These are phyloP conservation scores for Tragelaphus imberbis DNA, from an alignment of 2,113 vertebrate species.

Conservation along the genomic window DNA sequence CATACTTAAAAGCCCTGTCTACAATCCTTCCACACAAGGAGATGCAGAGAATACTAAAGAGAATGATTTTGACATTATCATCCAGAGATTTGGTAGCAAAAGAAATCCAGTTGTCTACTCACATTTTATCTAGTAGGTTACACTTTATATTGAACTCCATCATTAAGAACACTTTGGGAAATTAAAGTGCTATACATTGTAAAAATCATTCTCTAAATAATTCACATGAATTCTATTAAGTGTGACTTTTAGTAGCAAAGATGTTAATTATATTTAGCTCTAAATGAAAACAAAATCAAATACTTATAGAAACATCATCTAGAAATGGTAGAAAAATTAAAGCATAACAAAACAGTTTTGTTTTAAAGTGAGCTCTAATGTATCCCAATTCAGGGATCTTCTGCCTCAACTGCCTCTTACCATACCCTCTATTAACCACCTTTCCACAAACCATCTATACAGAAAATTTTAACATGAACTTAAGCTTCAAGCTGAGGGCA, in stretches of 20 bases:
- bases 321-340: background rate
- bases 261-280: background rate
- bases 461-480: background rate
- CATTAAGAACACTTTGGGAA: background rate
- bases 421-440: background rate
- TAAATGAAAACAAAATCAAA: background rate
- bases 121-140: background rate
- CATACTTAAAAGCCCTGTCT: background rate
- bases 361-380: background rate
- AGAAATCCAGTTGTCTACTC: background rate
- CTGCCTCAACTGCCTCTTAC: background rate
- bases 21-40: background rate
- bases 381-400: background rate
- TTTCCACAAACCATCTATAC: background rate
- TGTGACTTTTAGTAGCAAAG: background rate
- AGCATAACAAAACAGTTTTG: background rate
- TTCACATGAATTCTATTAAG: background rate
- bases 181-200: background rate
- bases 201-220: background rate
- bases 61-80: background rate
- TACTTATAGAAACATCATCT: background rate
- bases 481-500: background rate
- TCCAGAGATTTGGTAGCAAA: background rate
- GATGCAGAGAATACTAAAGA: background rate
- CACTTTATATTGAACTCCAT: background rate